Conservation (phyloP, 2,888 invertebrate species). For the Aphodius sticticus region DNA sequence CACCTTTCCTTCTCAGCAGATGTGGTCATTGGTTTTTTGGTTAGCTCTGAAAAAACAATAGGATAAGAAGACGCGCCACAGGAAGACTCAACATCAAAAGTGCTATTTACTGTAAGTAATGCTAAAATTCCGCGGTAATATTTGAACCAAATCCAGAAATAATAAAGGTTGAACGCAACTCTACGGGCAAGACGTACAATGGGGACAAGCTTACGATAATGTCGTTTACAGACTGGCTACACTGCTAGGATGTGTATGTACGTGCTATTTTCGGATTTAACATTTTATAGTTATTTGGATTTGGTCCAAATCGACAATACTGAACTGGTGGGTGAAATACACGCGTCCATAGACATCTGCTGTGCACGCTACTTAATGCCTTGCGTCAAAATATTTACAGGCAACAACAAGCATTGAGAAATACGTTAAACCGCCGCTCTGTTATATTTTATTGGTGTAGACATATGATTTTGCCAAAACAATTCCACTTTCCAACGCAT, state of each 20-base stretch:
- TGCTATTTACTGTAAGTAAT: conserved; percentile 6
- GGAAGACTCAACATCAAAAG: not conserved
- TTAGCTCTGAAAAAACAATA: conserved; percentile 37
- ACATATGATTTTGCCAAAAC: not conserved
- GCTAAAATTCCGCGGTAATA: not conserved
- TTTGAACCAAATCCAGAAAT: not conserved
- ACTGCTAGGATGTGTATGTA: conserved; percentile 21
- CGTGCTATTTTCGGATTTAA: conserved; percentile 34
- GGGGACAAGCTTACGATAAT: not conserved
- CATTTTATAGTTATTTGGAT: conserved; percentile 39
- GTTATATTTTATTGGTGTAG: not conserved
- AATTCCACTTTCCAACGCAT: not conserved
- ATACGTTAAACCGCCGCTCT: not conserved
- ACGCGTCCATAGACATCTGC: conserved; percentile 16
- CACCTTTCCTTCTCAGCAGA: conserved; percentile 65
- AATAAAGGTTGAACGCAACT: not conserved
- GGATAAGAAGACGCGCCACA: not conserved
- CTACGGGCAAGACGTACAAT: not conserved
- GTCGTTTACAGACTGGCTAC: conserved; percentile 11
- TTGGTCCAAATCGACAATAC: conserved; percentile 26
- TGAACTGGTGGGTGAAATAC: not conserved
- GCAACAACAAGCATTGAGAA: not conserved
- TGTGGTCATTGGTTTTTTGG: conserved; percentile 46
- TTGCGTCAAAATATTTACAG: conserved; percentile 19
- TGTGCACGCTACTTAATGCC: conserved; percentile 8